These are phyloP conservation scores for Sebastolobus altivelis DNA, from an alignment of 2,797 vertebrate genomes.

Conservation along the genomic window DNA sequence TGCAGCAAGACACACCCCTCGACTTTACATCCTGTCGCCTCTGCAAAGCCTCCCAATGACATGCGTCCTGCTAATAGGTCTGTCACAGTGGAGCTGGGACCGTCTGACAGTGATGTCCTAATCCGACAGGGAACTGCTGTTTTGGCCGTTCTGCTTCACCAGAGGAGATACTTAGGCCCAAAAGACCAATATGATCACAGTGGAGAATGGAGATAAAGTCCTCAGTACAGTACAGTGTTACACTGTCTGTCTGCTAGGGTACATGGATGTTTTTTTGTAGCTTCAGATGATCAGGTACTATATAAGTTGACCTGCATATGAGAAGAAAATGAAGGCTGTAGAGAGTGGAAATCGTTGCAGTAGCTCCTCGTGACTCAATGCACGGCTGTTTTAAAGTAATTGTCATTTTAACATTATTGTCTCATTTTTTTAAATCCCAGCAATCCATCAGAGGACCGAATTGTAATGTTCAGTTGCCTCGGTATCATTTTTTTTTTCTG, in stretches of 20 bases:
- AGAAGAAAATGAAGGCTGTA: background rate
- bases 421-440: constrained; percentile 9
- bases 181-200: constrained; percentile 70
- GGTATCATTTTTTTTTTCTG: background rate
- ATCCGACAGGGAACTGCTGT: constrained; percentile 71
- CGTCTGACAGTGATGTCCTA: constrained; percentile 71
- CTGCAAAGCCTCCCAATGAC: constrained; percentile 61
- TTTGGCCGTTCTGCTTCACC: constrained; percentile 73
- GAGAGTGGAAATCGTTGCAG: background rate
- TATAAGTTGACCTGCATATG: background rate
- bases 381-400: background rate
- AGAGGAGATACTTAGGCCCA: constrained; percentile 69
- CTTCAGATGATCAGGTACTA: background rate
- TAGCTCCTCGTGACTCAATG: background rate
- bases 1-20: constrained; percentile 29
- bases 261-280: background rate
- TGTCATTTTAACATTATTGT: constrained; percentile 21
- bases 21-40: constrained; percentile 54
- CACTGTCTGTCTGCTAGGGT: constrained; percentile 6
- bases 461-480: constrained; percentile 14
- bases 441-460: constrained; percentile 27
- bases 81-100: constrained; percentile 55
- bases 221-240: constrained; percentile 15
- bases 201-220: constrained; percentile 61
- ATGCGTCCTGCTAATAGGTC: constrained; percentile 69